Base-by-base conservation (phyloP, 1,140 invertebrate species). In the Lasaia peninsularis region DNA sequence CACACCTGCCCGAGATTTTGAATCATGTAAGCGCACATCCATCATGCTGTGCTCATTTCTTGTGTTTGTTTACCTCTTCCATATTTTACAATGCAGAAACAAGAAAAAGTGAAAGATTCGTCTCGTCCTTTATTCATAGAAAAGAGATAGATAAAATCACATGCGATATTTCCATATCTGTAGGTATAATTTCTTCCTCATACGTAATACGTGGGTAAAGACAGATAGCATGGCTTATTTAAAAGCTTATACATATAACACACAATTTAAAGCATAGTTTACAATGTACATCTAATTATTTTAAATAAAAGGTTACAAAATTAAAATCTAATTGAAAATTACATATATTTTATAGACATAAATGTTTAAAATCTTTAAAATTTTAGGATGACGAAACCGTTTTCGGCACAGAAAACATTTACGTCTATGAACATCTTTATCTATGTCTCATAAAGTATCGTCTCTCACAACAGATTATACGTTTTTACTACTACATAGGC, bases 401-500 rank as follows among this genome's bases (percentile, higher is more conserved):
- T 18, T 40, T 20, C 16, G 18, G 37, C 14, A 18, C 18, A 9
- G 16, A 40, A 40, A 18, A 40, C 37, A 40, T 6, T 52, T 28
- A 52, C 32, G 2, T 9, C 12, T 31, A 52, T 21, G 9, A 24
- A 12, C 32, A 63, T 65, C 62, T 71, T 53, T 69, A 62, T 64
- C 73, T 78, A 76, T 71, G 70, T 80, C 71, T 83, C 76, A 77
- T 78, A 78, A 68, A 53, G 80, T 87, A 84, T 87, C 81, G 81
- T 87, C 84, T 78, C 84, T 60, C 81, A 87, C 81, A 87, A 87
- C 81, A 87, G 78, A 53, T 87, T 75, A 69, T 70, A 70, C 56
- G 56, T 79, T 73, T 75, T 71, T 62, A 44, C 40, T 44, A 52
- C 28, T 75, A 73, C 64, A 69, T 71, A 73, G 73, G 64, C 68